These are phyloP conservation scores for Syrrhaptes paradoxus DNA, from an alignment of 2,113 vertebrate species.

Conservation along the genomic window DNA sequence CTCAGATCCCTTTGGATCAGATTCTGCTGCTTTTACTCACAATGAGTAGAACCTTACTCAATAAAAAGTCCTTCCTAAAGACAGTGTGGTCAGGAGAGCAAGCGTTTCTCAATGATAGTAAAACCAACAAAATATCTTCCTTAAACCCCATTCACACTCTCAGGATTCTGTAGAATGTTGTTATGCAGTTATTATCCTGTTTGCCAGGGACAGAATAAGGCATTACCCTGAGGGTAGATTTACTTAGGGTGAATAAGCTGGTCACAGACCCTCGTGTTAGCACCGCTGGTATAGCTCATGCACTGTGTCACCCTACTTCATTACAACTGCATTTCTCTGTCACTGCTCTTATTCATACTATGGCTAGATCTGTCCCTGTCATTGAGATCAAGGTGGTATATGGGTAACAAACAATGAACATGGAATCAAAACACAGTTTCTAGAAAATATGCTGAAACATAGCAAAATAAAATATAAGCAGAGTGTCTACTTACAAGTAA, in stretches of 20 bases:
- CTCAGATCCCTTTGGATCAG: constrained; percentile 12
- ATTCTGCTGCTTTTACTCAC: constrained; percentile 1
- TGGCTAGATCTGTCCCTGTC: not conserved
- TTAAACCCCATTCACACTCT: not conserved
- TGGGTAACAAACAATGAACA: not conserved
- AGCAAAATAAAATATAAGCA: not conserved
- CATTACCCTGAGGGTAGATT: not conserved
- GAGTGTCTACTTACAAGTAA: not conserved
- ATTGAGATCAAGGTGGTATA: not conserved
- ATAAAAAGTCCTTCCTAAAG: not conserved
- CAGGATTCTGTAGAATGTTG: not conserved
- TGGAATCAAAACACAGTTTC: not conserved
- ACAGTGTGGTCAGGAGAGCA: not conserved
- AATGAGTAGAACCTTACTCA: not conserved
- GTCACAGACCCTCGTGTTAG: not conserved
- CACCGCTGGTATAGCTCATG: not conserved
- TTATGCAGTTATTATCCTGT: not conserved
- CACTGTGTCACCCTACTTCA: not conserved
- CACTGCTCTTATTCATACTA: not conserved
- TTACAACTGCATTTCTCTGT: not conserved
- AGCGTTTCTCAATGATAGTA: not conserved
- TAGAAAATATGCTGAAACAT: not conserved
- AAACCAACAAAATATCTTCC: not conserved
- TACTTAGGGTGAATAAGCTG: not conserved
- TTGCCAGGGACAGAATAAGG: not conserved